These are phyloP conservation scores for Globodera rostochiensis DNA, from an alignment of 1,140 invertebrate species.

Conservation along the genomic window DNA sequence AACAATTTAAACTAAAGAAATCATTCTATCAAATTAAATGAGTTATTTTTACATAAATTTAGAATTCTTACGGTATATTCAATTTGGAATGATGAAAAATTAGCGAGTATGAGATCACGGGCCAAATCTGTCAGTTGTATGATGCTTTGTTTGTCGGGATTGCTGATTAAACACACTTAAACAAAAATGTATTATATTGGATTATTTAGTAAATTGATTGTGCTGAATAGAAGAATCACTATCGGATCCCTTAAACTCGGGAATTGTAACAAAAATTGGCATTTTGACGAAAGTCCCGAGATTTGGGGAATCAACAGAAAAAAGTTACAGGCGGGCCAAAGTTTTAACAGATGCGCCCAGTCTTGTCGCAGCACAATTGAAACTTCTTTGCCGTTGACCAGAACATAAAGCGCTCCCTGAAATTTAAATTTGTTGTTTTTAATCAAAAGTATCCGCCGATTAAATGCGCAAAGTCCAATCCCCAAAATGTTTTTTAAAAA, in stretches of 20 bases:
- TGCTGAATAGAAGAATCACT: too few species aligned
- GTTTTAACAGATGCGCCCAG: constrained; percentile 75
- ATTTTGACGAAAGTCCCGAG: neutral
- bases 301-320: neutral
- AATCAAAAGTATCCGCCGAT: too few species aligned
- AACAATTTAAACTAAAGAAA: constrained; percentile 15
- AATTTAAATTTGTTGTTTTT: constrained; percentile 27
- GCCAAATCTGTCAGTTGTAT: constrained; percentile 75
- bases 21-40: constrained; percentile 8
- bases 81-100: constrained; percentile 69
- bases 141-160: constrained; percentile 80
- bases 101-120: constrained; percentile 68
- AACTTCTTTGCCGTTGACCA: constrained; percentile 73
- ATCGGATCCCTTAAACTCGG: too few species aligned
- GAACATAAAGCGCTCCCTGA: constrained; percentile 77
- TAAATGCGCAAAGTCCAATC: too few species aligned
- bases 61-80: constrained; percentile 46
- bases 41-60: neutral
- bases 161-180: constrained; percentile 67
- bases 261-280: too few species aligned
- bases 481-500: too few species aligned
- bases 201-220: too few species aligned
- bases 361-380: constrained; percentile 75
- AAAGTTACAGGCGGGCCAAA: constrained; percentile 75
- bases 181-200: neutral